Conservation (phyloP, 1,140 invertebrate genomes). For the Halotydeus destructor region DNA sequence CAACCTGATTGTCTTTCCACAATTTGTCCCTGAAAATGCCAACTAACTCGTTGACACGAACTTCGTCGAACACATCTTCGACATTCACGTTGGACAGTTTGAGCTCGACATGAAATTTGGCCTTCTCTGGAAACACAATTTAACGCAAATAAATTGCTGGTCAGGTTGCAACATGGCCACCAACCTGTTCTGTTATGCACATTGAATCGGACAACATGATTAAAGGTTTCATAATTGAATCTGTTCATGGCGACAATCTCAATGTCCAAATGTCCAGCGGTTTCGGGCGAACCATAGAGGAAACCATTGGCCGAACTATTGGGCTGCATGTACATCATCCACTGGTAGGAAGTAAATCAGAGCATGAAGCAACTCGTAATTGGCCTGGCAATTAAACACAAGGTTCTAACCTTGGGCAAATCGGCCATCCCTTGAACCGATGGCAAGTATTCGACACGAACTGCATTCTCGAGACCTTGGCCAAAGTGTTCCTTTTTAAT, state of each 20-base stretch:
- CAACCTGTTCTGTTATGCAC: slow-evolving; percentile 14
- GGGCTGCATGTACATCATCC: slow-evolving; percentile 43
- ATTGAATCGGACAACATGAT: slow-evolving; percentile 17
- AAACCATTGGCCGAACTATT: slow-evolving; percentile 9
- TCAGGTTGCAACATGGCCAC: neutral
- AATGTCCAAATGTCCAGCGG: slow-evolving; percentile 13
- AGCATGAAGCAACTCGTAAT: too few relatives aligned
- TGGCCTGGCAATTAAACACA: too few relatives aligned
- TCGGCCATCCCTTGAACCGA: slow-evolving; percentile 47
- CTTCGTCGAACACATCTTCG: slow-evolving; percentile 47
- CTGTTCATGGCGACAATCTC: slow-evolving; percentile 47
- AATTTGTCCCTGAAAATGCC: slow-evolving; percentile 40
- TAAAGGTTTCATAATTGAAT: slow-evolving; percentile 48
- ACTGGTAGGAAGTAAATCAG: too few relatives aligned
- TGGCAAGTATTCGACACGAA: slow-evolving; percentile 41
- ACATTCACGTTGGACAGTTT: slow-evolving; percentile 74
- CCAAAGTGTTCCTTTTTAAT: slow-evolving; percentile 10
- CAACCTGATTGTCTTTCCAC: slow-evolving; percentile 36
- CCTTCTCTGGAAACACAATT: slow-evolving; percentile 6
- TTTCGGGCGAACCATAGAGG: slow-evolving; percentile 16
- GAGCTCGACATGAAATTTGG: slow-evolving; percentile 22
- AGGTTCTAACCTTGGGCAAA: too few relatives aligned
- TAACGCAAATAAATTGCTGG: neutral
- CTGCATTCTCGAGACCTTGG: slow-evolving; percentile 16
- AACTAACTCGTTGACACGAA: slow-evolving; percentile 41